Base-by-base conservation (phyloP, 2,113 vertebrate species). In the Daboia siamensis region DNA sequence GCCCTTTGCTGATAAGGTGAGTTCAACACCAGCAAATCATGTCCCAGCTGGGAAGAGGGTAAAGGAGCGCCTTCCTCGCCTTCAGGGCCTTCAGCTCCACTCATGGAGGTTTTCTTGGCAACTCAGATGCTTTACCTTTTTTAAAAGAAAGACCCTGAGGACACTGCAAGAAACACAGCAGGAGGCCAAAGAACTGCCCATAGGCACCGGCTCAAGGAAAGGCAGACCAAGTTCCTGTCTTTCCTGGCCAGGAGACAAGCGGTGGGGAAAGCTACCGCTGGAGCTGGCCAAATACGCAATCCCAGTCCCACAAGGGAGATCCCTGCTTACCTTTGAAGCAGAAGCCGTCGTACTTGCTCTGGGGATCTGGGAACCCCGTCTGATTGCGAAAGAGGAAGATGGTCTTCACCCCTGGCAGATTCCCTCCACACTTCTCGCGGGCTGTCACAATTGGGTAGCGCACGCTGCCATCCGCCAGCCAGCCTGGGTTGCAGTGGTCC, bases 401-500 rank as follows among this genome's bases (percentile, higher is more conserved):
- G 2, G 98, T 99, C 95, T 98, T 98, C 96, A 99, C 99, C 0
- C 99, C 99, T 0, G 99, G 98, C 90, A 98, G 96, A 0, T 98
- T 97, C 0, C 98, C 99, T 0, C 98, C 98, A 56, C 99, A 99
- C 74, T 98, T 98, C 93, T 98, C 99, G 55, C 98, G 97, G 0
- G 99, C 98, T 3, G 96, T 98, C 94, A 98, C 96, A 15, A 99
- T 99, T 91, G 99, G 99, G 95, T 99, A 99, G 12, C 99, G 98
- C 93, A 99, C 98, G 0, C 99, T 99, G 92, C 98, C 98, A 0
- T 99, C 99, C 0, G 98, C 98, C 94, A 99, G 96, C 99, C 99
- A 99, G 24, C 99, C 99, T 0, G 99, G 98, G 95, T 97, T 99
- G 97, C 99, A 99, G 96, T 98, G 97, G 91, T 99, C 98, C 95